Evolutionary conservation across 2,888 invertebrate species (phyloP).

Genomic region (Eupithecia tripunctaria): DNA sequence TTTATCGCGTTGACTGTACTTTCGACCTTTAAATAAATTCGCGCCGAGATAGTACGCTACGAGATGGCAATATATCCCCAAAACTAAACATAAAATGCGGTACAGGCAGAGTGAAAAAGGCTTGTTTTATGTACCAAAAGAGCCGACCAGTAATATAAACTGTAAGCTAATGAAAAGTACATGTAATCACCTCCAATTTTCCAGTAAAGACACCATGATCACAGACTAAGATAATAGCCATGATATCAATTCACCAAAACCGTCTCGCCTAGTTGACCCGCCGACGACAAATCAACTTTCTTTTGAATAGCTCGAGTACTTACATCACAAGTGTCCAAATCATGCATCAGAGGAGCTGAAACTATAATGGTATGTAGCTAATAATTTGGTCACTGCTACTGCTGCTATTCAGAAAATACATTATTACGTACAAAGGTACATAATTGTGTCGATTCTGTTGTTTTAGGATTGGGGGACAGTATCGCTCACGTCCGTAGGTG

Average conservation of each 20-base stretch:
- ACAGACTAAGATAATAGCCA: conserved; percentile 5
- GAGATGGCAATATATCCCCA: no score
- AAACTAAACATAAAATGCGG: background rate
- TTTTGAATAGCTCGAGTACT: background rate
- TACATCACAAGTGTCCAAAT: background rate
- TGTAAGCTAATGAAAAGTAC: conserved; percentile 1
- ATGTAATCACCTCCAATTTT: background rate
- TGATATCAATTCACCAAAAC: conserved; percentile 12
- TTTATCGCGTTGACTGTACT: no score
- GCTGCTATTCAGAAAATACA: no score
- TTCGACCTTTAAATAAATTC: no score
- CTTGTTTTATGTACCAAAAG: background rate
- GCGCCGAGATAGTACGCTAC: no score
- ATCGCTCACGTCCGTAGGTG: no score
- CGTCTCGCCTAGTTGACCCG: conserved; percentile 5
- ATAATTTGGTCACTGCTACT: no score
- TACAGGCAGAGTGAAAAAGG: background rate
- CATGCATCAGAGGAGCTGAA: background rate
- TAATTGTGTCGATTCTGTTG: no score
- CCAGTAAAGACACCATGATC: background rate
- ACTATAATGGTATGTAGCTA: background rate
- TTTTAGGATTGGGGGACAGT: no score
- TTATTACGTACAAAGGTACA: no score
- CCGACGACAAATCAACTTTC: conserved; percentile 4
- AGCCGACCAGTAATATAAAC: background rate